Base-by-base conservation (phyloP, 2,888 invertebrate species). In the Caenorhabditis zanzibari region DNA sequence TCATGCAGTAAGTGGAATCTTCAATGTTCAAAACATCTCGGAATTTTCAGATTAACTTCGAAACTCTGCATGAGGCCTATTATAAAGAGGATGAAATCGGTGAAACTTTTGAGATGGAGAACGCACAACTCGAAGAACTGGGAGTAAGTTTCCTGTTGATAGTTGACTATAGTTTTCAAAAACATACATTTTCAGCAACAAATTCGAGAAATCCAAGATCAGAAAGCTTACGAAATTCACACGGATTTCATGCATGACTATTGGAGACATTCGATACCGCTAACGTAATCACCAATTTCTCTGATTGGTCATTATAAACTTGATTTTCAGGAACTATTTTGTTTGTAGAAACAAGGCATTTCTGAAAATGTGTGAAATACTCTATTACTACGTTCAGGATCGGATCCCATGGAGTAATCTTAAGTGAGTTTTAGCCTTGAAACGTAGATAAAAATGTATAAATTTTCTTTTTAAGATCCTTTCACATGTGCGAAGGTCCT, bases 401-500 rank as follows among this genome's bases (percentile, higher is more conserved):
- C 10, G 2, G 3, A 14, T 26, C 3, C 54, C 54, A 5, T 26
- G 54, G 16, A 3, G 14, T 2, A 12, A 24, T 24, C 12, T 54
- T 0, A 10, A 12, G 54, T 54, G 12, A 54, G 54, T 54, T 54
- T 2, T 38, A 12, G 10, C n/a, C n/a, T n/a, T n/a, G 32, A 7
- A 32, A 32, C 32, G 32, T 32, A 6, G 32, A 32, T 32, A 6
- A 7, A 32, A 6, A 6, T 32, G 32, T 7, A 32, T n/a, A n/a
- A n/a, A n/a, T n/a, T n/a, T n/a, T n/a, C n/a, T 26, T 32, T 58
- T 81, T n/a, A 49, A 82, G 84, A 19, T 56, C 82, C 7, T 82
- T 85, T 24, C 87, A 87, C 41, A 54, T 87, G 0, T 87, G 87
- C 41, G 87, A 87, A 64, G 84, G 82, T 24, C 87, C 87, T 22